Evolutionary conservation across 1,140 invertebrate genomes (phyloP), one percentile per base, ranked within the genome.

Genomic region (Diuraphis noxia): DNA sequence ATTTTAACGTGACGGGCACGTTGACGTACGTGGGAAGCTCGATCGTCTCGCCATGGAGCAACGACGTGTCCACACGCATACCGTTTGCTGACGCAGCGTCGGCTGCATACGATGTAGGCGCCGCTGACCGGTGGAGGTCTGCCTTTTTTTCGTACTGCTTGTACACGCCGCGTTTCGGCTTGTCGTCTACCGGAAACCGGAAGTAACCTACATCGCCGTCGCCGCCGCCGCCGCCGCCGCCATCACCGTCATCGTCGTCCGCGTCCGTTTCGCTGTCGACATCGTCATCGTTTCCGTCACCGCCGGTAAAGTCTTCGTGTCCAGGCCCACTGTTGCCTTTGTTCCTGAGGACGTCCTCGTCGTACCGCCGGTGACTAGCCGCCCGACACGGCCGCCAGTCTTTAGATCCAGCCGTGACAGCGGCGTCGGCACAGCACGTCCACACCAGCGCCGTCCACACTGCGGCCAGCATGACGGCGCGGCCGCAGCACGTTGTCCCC

Each of bases 1-100:
- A 91, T 3, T 34, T n/a, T 9, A 91, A 46, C 34, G 89, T 91
- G n/a, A 91, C 89, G 25, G 89, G 89, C 34, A 91, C 77, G 89
- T 91, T 91, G 23, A 82, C 77, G 34, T 91, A 91, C n/a, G 89
- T 82, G 34, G 89, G 77, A 5, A 91, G 34, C 7, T 91, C 77
- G 34, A 91, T 79, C 30, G 77, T 36, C 46, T 91, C 89, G 21
- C 77, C 77, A 34, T 19, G 36, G 38, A 91, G 41, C 21, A 82
- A 7, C 25, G 89, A 30, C 36, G 41, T 49, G 43, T 91, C 77
- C 34, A 79, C 23, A 8, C 72, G 41, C 43, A n/a, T 36, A 10
- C 52, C 52, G 38, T 88, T 88, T 21, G 5, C 86, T 52, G 43
- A 34, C 30, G 41, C n/a, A 13, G n/a, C 81, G 25, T 41, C 82